These are phyloP conservation scores for Orussus abietinus DNA, from an alignment of 1,140 invertebrate species.

Conservation along the genomic window DNA sequence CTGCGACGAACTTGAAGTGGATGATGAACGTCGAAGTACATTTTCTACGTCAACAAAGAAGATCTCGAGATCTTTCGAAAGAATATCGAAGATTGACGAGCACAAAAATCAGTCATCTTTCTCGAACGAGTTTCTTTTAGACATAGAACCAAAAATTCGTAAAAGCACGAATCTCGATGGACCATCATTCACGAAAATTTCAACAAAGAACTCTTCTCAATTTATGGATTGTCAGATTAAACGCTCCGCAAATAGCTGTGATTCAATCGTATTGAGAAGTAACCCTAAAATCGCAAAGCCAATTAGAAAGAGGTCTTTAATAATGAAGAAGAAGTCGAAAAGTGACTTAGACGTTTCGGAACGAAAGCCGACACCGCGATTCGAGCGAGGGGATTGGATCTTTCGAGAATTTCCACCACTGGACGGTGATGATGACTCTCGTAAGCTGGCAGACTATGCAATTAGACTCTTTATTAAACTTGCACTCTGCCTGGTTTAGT, in stretches of 20 bases:
- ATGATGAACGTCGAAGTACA: no score
- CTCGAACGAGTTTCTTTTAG: slow-evolving; percentile 3
- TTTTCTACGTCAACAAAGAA: no score
- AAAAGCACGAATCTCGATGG: neutral
- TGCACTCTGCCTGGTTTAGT: slow-evolving; percentile 43
- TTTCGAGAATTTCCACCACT: slow-evolving; percentile 30
- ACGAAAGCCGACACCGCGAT: slow-evolving; percentile 33
- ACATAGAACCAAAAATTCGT: no score
- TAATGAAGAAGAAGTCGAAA: slow-evolving; percentile 26
- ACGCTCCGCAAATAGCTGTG: no score
- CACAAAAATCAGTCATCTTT: neutral
- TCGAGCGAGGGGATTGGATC: slow-evolving; percentile 29
- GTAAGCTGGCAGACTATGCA: slow-evolving; percentile 40
- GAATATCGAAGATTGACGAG: no score
- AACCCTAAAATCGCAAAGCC: slow-evolving; percentile 15
- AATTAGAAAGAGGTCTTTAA: slow-evolving; percentile 22
- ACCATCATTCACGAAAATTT: neutral
- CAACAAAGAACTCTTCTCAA: slow-evolving; percentile 5
- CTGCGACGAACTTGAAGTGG: no score
- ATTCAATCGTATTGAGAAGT: no score
- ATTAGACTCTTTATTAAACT: slow-evolving; percentile 41
- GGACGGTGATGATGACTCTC: slow-evolving; percentile 29
- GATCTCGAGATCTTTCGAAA: no score
- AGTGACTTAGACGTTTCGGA: slow-evolving; percentile 39
- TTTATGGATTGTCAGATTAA: no score